A percentile compares a stretch with the other conserved stretches of the same genome.
Conservation (phyloP, 2,888 invertebrate genomes). For the Gibbula magus region DNA sequence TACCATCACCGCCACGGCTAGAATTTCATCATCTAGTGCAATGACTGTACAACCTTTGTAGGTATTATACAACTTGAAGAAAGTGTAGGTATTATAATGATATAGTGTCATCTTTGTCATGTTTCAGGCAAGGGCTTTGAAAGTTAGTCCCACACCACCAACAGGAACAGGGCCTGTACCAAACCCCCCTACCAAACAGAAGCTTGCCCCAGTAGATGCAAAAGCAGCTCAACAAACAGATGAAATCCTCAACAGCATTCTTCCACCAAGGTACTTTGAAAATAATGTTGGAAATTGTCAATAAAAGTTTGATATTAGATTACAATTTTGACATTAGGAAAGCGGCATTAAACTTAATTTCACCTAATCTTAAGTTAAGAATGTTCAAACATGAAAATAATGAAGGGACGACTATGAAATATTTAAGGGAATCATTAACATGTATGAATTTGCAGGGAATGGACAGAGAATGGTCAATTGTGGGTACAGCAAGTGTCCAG, state of each 20-base stretch:
- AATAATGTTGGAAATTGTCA: background rate
- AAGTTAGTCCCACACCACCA: constrained; percentile 68
- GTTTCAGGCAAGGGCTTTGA: constrained; percentile 70
- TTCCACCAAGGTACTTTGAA: constrained; percentile 83
- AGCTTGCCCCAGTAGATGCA: constrained; percentile 69
- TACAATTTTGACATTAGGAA: too few species aligned
- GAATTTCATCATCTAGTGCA: too few species aligned
- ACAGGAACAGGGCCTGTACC: constrained; percentile 69
- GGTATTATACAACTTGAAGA: too few species aligned
- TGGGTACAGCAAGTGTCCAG: constrained; percentile 88
- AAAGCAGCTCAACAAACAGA: constrained; percentile 84
- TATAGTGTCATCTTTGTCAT: background rate
- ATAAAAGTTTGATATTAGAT: too few species aligned
- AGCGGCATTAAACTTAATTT: too few species aligned
- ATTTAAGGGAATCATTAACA: too few species aligned
- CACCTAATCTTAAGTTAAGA: too few species aligned
- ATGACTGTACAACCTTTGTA: too few species aligned
- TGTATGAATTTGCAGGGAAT: constrained; percentile 80
- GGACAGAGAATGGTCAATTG: constrained; percentile 94
- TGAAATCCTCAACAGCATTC: constrained; percentile 92
- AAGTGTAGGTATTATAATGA: too few species aligned
- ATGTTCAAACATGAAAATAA: too few species aligned
- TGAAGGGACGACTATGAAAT: too few species aligned
- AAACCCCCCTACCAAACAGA: constrained; percentile 69
- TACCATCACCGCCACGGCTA: too few species aligned